Evolutionary conservation across 2,888 invertebrate genomes (phyloP).

Genomic region (Ecdyonurus torrentis): DNA sequence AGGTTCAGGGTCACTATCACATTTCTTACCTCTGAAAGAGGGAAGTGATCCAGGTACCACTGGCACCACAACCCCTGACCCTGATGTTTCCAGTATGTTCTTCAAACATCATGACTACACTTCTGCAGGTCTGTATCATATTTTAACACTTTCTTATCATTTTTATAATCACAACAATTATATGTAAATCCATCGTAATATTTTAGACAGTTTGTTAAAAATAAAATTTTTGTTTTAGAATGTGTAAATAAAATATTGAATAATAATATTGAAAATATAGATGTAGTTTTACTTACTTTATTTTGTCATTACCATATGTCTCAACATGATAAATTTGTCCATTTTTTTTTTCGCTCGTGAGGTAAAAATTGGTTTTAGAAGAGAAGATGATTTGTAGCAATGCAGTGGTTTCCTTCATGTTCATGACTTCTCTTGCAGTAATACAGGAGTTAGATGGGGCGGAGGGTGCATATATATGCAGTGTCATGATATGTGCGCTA

Average conservation of each 20-base stretch:
- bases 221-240: no score
- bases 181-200: no score
- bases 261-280: no score
- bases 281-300: no score
- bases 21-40: conserved; percentile 5
- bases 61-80: background rate
- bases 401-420: background rate
- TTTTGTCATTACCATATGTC: background rate
- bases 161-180: no score
- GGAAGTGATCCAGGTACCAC: background rate
- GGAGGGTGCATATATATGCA: background rate
- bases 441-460: background rate
- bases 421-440: no score
- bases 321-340: background rate
- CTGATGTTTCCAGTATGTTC: background rate
- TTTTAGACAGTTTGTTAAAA: no score
- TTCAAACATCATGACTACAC: background rate
- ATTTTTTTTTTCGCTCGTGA: background rate
- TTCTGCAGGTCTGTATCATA: background rate
- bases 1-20: background rate
- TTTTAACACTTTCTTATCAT: no score
- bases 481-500: background rate
- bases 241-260: background rate
- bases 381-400: background rate
- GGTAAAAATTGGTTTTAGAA: background rate